Percentiles rank a stretch among this genome's conserved stretches.
phyloP scores from a whole-genome alignment of 2,113 vertebrate genomes.

The Peromyscus californicus region DNA sequence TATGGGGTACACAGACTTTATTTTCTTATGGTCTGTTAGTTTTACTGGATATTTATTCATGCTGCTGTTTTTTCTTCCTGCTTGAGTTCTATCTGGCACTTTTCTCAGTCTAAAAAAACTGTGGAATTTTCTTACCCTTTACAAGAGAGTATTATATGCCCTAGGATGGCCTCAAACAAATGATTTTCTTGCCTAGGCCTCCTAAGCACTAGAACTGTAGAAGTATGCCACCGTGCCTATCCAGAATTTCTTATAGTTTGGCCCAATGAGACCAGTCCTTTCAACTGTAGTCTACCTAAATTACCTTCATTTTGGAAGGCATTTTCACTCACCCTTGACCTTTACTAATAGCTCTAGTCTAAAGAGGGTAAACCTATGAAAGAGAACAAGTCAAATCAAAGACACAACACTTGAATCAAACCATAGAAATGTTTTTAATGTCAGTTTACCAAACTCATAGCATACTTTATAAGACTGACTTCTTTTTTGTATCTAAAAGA shows the following conservation, averaged over 20 bases:
- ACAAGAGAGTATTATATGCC: background rate
- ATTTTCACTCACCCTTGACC: background rate
- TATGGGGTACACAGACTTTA: too few relatives aligned
- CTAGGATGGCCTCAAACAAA: background rate
- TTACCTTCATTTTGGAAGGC: slow-evolving; percentile 22
- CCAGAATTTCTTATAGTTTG: background rate
- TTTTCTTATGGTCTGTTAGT: background rate
- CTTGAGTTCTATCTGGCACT: background rate
- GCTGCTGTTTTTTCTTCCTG: background rate
- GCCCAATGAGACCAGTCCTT: background rate
- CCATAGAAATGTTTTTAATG: background rate
- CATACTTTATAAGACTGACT: background rate
- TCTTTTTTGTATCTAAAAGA: background rate
- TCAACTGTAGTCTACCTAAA: background rate
- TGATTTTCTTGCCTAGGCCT: background rate
- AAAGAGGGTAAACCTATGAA: background rate
- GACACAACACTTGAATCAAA: background rate
- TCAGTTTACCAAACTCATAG: background rate
- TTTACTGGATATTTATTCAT: slow-evolving; percentile 1
- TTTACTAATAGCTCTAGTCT: background rate
- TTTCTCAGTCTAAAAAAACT: background rate
- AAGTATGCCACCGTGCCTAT: too few relatives aligned
- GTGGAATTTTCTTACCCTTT: background rate
- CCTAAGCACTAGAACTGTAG: background rate
- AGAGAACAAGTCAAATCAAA: slow-evolving; percentile 2